phyloP scores from a whole-genome alignment of 2,888 invertebrate species.

The Phyllotreta cruciferae region DNA sequence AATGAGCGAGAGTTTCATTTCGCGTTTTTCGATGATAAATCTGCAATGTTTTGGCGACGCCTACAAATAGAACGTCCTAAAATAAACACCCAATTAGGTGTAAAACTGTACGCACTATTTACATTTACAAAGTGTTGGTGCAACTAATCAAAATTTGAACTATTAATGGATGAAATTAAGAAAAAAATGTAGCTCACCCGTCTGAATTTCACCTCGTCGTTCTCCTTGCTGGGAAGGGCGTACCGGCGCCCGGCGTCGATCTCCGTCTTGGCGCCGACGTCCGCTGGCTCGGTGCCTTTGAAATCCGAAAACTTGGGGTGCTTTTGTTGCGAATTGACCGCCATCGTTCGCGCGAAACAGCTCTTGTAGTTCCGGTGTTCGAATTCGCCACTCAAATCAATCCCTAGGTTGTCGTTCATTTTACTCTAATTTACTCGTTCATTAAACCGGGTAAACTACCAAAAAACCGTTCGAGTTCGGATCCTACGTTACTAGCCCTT shows the following conservation, averaged over 20 bases:
- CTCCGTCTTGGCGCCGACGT: conserved; percentile 27
- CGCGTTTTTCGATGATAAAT: not conserved
- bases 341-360: conserved; percentile 58
- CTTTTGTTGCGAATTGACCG: conserved; percentile 56
- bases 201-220: conserved; percentile 40
- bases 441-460: not conserved
- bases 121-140: conserved; percentile 1
- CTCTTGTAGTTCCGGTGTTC: conserved; percentile 55
- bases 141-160: not conserved
- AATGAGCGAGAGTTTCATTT: too few species aligned
- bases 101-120: conserved; percentile 13
- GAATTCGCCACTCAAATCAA: conserved; percentile 50
- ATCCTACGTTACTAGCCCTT: conserved; percentile 15
- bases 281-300: conserved; percentile 22
- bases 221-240: conserved; percentile 26
- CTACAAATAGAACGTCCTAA: conserved; percentile 20
- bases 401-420: conserved; percentile 46
- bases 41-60: conserved; percentile 9
- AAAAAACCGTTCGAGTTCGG: conserved; percentile 7
- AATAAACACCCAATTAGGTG: conserved; percentile 24
- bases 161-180: too few species aligned
- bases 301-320: conserved; percentile 41
- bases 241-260: conserved; percentile 18
- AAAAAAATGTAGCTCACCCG: conserved; percentile 40
- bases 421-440: conserved; percentile 22